phyloP scores from a whole-genome alignment of 2,113 vertebrate species.

The Propithecus coquereli region DNA sequence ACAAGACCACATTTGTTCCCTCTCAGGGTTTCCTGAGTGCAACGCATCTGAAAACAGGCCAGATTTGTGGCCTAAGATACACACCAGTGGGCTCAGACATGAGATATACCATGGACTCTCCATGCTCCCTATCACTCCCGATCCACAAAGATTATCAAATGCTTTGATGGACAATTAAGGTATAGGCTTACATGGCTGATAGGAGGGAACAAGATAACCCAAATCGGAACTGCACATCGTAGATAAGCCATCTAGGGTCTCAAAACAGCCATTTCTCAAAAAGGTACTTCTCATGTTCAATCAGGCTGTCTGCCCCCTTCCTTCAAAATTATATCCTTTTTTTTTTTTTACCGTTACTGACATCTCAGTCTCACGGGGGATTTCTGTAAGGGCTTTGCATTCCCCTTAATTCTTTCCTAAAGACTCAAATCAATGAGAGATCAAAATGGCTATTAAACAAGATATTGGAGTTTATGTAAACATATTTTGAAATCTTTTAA shows the following conservation, averaged over 20 bases:
- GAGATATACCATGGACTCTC: not conserved
- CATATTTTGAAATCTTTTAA: not conserved
- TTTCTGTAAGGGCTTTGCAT: not conserved
- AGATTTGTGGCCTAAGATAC: not conserved
- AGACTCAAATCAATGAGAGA: not conserved
- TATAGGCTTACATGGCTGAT: not conserved
- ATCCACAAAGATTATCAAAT: not conserved
- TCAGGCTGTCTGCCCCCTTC: not conserved
- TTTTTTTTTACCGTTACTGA: not conserved
- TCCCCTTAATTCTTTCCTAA: not conserved
- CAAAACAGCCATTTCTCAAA: not conserved
- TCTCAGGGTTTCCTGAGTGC: not conserved
- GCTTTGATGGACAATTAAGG: not conserved
- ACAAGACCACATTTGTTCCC: not conserved
- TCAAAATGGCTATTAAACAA: not conserved
- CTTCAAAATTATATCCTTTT: not conserved
- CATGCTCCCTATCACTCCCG: not conserved
- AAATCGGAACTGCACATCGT: not conserved
- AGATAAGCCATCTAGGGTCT: not conserved
- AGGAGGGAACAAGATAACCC: not conserved
- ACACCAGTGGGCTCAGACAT: not conserved
- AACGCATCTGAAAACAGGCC: not conserved
- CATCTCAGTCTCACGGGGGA: not conserved
- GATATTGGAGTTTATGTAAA: not conserved
- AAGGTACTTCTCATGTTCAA: not conserved